A percentile compares a stretch with the other conserved stretches of the same genome.
phyloP scores from a whole-genome alignment of 1,140 invertebrate species.

The Cephus cinctus region DNA sequence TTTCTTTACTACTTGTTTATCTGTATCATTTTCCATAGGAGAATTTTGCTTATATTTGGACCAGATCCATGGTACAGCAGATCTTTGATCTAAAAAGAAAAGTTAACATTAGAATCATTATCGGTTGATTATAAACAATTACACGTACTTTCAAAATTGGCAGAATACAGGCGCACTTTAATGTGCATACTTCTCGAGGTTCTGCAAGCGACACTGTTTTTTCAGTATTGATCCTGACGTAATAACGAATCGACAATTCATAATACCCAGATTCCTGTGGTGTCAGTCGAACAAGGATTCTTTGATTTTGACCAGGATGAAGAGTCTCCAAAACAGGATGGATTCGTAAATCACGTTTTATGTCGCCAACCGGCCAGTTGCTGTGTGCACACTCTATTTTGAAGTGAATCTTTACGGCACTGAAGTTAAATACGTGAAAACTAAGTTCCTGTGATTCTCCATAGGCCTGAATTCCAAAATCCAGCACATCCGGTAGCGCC shows the following conservation, averaged over 20 bases:
- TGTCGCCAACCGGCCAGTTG: constrained; percentile 16
- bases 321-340: constrained; percentile 24
- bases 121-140: constrained; percentile 5
- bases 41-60: constrained; percentile 27
- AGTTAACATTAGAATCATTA: constrained; percentile 7
- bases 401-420: constrained; percentile 31
- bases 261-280: constrained; percentile 29
- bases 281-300: constrained; percentile 25
- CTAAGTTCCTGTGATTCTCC: constrained; percentile 15
- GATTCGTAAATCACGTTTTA: constrained; percentile 27
- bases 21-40: constrained; percentile 31
- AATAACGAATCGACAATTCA: constrained; percentile 31
- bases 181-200: constrained; percentile 26
- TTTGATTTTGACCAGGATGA: constrained; percentile 19
- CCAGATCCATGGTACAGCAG: constrained; percentile 26
- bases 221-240: constrained; percentile 19
- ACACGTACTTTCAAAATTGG: constrained; percentile 32
- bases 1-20: constrained; percentile 31
- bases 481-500: constrained; percentile 33
- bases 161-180: constrained; percentile 30
- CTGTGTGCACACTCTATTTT: constrained; percentile 19
- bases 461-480: constrained; percentile 28
- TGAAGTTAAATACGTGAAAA: constrained; percentile 35
- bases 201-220: not conserved
- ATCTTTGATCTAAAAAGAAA: constrained; percentile 29